Base-by-base conservation (phyloP, 1,140 invertebrate genomes). In the Mesaphorura yosii region DNA sequence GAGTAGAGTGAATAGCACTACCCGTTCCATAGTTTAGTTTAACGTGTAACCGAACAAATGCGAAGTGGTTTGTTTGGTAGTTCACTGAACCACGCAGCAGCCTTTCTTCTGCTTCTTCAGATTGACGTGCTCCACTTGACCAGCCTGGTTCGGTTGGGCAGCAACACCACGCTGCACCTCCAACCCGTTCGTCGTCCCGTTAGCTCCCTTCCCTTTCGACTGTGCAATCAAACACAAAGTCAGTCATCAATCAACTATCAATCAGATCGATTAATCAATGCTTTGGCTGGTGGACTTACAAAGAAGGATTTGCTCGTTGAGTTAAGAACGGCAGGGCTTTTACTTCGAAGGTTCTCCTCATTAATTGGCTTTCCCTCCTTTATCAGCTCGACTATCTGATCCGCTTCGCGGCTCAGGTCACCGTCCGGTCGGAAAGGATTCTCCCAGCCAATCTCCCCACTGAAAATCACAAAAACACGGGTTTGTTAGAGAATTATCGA, bases 361-460 rank as follows among this genome's bases (percentile, higher is more conserved):
- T 62, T 85, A 65, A 87, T 86, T 42, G 84, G 84, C 66, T 86
- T 86, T 38, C 85, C 85, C 53, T 85, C 86, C 71, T 89, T 89
- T 69, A 92, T 92, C 70, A 90, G 75, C 65, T 90, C 86, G 26
- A 96, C 88, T 62, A 97, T 93, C 72, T 93, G 87, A 68, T 96
- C 91, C 17, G 91, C 90, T 71, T 97, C 92, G 65, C 86, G 78
- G 61, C 86, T 90, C 57, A 97, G 72, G 71, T 95, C 88, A 42
- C 91, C 90, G 64, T 92, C 91, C 4, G 91, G 91, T 69, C 89
- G 81, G 76, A 96, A 97, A 25, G 91, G 91, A 72, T 96, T 97
- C 70, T 97, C 92, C 81, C 89, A 89, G 42, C 88, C 88, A 67
- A 85, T 92, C 66, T 95, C 90, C 62, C 84, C 84, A 71, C 90